Conservation (phyloP, 2,797 vertebrate genomes). For the Apogon talboti region DNA sequence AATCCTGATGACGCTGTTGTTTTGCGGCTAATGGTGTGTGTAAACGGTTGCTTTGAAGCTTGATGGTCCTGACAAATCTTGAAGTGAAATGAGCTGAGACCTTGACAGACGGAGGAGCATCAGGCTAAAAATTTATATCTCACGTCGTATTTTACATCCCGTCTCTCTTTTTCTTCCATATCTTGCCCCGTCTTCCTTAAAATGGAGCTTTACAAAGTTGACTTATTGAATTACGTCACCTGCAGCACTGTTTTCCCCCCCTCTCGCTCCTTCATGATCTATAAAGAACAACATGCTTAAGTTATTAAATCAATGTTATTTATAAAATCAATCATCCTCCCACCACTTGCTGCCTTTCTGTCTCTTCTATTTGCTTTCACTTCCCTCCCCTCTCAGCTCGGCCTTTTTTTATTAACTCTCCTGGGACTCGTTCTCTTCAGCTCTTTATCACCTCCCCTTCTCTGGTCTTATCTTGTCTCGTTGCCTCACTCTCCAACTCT, state of each 20-base stretch:
- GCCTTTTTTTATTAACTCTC: conserved; percentile 62
- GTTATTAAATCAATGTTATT: conserved; percentile 63
- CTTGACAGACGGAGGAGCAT: conserved; percentile 42
- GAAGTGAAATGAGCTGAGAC: conserved; percentile 64
- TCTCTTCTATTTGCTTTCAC: conserved; percentile 61
- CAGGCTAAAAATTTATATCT: conserved; percentile 36
- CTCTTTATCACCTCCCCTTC: conserved; percentile 68
- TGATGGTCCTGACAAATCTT: conserved; percentile 54
- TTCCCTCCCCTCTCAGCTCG: conserved; percentile 32
- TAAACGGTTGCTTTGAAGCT: conserved; percentile 53
- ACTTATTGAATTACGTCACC: conserved; percentile 35
- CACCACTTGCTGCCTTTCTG: conserved; percentile 36
- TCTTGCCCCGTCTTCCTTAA: conserved; percentile 9
- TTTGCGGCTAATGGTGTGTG: conserved; percentile 58
- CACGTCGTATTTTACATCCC: conserved; percentile 7
- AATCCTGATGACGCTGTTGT: conserved; percentile 60
- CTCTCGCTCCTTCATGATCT: conserved; percentile 16
- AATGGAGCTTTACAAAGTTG: conserved; percentile 6
- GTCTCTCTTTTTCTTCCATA: conserved; percentile 5
- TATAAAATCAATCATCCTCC: conserved; percentile 66
- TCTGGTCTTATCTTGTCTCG: conserved; percentile 70
- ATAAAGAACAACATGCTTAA: conserved; percentile 48
- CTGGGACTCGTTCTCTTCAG: conserved; percentile 63
- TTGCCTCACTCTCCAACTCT: conserved; percentile 68
- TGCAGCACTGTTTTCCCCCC: conserved; percentile 1